A percentile compares a stretch with the other conserved stretches of the same genome.
Conservation (phyloP, 2,888 invertebrate species). For the Idaea straminata region DNA sequence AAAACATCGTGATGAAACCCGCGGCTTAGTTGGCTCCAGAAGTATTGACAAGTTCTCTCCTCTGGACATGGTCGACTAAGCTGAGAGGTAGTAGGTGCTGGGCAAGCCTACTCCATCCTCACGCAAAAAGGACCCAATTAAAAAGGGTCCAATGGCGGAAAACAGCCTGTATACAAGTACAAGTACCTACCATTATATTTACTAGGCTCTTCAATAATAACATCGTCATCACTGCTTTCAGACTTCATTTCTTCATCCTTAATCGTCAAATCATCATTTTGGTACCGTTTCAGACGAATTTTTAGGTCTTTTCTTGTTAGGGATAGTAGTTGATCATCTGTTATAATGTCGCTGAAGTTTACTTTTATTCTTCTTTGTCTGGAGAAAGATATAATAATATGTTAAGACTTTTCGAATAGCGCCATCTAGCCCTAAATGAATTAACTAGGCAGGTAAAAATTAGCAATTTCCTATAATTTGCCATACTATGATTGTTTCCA, state of each 20-base stretch:
- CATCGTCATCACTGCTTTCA: slow-evolving; percentile 32
- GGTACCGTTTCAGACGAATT: slow-evolving; percentile 61
- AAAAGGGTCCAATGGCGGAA: too few species aligned
- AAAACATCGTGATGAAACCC: too few species aligned
- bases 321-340: slow-evolving; percentile 58
- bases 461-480: too few species aligned
- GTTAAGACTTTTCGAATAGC: not conserved
- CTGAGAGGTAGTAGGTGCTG: too few species aligned
- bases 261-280: slow-evolving; percentile 40
- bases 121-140: too few species aligned
- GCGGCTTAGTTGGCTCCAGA: too few species aligned
- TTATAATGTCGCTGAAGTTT: slow-evolving; percentile 62
- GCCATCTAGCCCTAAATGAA: not conserved
- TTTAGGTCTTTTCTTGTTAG: slow-evolving; percentile 56
- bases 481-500: too few species aligned
- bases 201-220: slow-evolving; percentile 47
- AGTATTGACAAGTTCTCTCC: too few species aligned
- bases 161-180: too few species aligned
- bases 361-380: slow-evolving; percentile 66
- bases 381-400: slow-evolving; percentile 27
- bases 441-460: too few species aligned
- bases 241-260: slow-evolving; percentile 38
- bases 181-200: slow-evolving; percentile 70
- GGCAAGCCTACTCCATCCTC: too few species aligned
- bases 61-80: too few species aligned